phyloP scores from a whole-genome alignment of 2,113 vertebrate genomes.

The Leucoraja erinaceus region DNA sequence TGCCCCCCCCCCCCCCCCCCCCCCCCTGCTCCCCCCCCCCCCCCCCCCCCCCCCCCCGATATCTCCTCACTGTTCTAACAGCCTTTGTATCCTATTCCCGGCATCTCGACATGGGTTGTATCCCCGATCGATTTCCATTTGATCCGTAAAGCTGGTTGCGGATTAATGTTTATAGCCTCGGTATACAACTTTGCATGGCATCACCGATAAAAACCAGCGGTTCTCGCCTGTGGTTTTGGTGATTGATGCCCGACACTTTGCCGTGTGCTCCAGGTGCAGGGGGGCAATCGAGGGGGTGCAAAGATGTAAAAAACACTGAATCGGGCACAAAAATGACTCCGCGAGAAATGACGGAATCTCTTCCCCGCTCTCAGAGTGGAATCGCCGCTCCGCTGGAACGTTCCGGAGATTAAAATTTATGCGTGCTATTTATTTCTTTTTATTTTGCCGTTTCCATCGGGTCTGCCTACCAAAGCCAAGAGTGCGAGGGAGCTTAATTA shows the following conservation, averaged over 20 bases:
- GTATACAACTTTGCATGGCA: background rate
- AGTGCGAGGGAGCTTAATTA: background rate
- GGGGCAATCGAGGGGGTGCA: too few species aligned
- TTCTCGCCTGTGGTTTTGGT: background rate
- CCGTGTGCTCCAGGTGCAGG: background rate
- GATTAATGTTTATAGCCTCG: background rate
- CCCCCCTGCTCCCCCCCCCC: background rate
- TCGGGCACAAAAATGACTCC: background rate
- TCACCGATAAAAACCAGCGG: background rate
- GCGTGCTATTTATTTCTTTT: background rate
- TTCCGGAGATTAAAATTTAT: slow-evolving; percentile 6
- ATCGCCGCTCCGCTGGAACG: background rate
- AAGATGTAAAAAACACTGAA: slow-evolving; percentile 9
- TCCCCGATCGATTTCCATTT: background rate
- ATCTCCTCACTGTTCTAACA: background rate
- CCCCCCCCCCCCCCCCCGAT: too few species aligned
- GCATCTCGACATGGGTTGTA: background rate
- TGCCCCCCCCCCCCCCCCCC: background rate
- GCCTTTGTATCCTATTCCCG: background rate
- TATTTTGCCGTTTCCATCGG: background rate
- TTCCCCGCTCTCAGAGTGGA: background rate
- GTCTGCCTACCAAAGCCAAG: background rate
- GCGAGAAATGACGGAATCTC: background rate
- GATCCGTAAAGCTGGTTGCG: slow-evolving; percentile 26
- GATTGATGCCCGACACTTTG: background rate